Conservation (phyloP, 2,113 vertebrate genomes). For the Silurus asotus region DNA sequence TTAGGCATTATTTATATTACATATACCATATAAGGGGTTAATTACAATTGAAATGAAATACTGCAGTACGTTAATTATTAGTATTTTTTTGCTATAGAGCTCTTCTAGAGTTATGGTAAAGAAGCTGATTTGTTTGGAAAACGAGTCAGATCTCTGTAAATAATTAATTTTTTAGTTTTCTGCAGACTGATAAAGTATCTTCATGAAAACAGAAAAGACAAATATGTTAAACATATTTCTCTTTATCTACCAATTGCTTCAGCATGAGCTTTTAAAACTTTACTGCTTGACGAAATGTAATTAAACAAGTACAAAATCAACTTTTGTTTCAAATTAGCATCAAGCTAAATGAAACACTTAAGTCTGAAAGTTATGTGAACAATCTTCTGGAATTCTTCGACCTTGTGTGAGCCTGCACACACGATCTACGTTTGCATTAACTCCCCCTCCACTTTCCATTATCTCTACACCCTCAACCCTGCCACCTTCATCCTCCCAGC, state of each 20-base stretch:
- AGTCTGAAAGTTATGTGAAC: not conserved
- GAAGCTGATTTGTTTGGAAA: not conserved
- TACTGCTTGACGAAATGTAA: not conserved
- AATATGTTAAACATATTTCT: not conserved
- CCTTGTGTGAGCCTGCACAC: conserved; percentile 8
- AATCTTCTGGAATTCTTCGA: not conserved
- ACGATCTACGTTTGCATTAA: not conserved
- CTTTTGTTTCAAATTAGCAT: conserved; percentile 9
- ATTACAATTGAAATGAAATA: not conserved
- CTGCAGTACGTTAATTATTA: not conserved
- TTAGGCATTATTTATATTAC: not conserved
- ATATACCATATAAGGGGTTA: not conserved
- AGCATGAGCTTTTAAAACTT: not conserved
- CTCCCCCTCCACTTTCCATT: not conserved
- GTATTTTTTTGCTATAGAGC: not conserved
- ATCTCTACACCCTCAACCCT: not conserved
- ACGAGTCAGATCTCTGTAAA: not conserved
- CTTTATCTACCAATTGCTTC: not conserved
- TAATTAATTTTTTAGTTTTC: not conserved
- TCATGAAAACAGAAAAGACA: not conserved
- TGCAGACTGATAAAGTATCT: not conserved
- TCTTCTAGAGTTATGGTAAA: conserved; percentile 9
- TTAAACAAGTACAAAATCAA: not conserved
- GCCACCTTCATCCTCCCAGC: conserved; percentile 16
- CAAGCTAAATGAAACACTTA: not conserved